phyloP scores from a whole-genome alignment of 2,797 vertebrate genomes.

The Takifugu ocellatus region DNA sequence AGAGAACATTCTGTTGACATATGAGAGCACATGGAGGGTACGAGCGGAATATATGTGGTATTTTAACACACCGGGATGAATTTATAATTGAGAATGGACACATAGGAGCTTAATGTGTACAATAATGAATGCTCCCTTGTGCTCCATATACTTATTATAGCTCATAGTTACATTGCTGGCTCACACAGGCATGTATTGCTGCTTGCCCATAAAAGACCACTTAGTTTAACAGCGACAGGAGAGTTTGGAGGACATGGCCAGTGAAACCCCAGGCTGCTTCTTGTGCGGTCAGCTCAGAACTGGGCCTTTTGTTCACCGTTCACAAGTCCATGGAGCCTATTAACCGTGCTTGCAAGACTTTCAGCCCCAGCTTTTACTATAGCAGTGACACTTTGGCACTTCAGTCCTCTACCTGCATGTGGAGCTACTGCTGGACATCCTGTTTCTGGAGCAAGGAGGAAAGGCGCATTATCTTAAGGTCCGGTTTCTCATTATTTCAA shows the following conservation, averaged over 20 bases:
- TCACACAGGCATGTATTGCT: constrained; percentile 65
- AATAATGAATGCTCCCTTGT: constrained; percentile 52
- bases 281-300: constrained; percentile 77
- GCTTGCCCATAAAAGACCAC: constrained; percentile 74
- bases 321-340: constrained; percentile 71
- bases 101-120: constrained; percentile 38
- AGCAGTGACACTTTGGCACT: constrained; percentile 50
- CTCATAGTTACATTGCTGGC: constrained; percentile 50
- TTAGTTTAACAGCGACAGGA: constrained; percentile 76
- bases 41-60: constrained; percentile 24
- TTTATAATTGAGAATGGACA: constrained; percentile 51
- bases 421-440: constrained; percentile 56
- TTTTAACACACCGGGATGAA: constrained; percentile 40
- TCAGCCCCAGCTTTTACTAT: constrained; percentile 63
- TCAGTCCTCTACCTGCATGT: constrained; percentile 35
- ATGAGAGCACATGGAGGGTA: constrained; percentile 26
- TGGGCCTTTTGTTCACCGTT: constrained; percentile 78
- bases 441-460: constrained; percentile 39
- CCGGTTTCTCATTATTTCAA: constrained; percentile 60
- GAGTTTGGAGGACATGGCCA: constrained; percentile 71
- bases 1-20: constrained; percentile 41
- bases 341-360: constrained; percentile 63
- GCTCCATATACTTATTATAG: constrained; percentile 61
- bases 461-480: constrained; percentile 60
- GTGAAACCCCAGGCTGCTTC: constrained; percentile 70